phyloP scores from a whole-genome alignment of 2,797 vertebrate genomes.

The Acanthornis magna region DNA sequence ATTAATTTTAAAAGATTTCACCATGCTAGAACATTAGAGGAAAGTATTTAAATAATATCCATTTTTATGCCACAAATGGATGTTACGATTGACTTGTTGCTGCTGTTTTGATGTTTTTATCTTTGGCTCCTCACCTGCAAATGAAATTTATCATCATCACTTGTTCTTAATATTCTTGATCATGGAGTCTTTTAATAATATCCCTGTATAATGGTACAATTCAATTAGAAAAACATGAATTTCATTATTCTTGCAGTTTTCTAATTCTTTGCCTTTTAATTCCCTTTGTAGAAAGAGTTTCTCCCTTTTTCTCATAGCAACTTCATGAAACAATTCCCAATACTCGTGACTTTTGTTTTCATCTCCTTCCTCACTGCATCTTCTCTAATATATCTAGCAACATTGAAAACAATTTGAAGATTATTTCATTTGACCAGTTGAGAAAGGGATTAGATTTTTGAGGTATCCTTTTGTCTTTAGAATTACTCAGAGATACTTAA shows the following conservation, averaged over 20 bases:
- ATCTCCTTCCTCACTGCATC: neutral
- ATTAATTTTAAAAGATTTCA: neutral
- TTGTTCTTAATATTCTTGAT: neutral
- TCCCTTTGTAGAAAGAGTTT: neutral
- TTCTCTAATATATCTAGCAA: neutral
- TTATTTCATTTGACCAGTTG: neutral
- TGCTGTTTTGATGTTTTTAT: neutral
- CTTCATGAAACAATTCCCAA: neutral
- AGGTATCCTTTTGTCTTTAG: neutral
- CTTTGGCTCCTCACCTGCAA: neutral
- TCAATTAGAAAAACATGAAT: neutral
- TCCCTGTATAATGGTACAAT: neutral
- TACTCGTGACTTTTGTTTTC: neutral
- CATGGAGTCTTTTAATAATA: neutral
- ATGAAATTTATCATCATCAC: neutral
- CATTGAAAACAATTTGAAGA: neutral
- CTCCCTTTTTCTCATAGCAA: neutral
- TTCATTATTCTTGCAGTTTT: neutral
- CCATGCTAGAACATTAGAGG: neutral
- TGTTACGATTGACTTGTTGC: neutral
- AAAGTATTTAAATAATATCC: neutral
- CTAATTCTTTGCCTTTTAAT: neutral
- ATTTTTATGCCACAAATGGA: neutral
- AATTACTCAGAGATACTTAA: neutral
- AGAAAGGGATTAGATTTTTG: neutral